phyloP scores from a whole-genome alignment of 2,888 invertebrate species.

The Pyrrhia umbra region DNA sequence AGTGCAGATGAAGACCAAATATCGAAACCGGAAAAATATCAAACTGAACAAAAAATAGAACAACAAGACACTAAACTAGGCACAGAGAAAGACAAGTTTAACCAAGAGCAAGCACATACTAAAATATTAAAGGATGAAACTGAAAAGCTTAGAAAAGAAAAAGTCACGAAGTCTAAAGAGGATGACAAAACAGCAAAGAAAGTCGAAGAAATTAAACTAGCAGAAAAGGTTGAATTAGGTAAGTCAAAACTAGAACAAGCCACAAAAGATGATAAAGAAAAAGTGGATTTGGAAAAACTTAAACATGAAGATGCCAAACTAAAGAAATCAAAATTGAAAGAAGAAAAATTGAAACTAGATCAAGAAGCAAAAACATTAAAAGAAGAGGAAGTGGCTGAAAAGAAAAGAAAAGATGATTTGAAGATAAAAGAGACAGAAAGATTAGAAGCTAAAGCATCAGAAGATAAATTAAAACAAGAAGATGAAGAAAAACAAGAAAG shows the following conservation, averaged over 20 bases:
- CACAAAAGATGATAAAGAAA: slow-evolving; percentile 5
- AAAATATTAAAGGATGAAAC: slow-evolving; percentile 38
- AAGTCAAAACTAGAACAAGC: slow-evolving; percentile 21
- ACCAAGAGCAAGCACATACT: slow-evolving; percentile 7
- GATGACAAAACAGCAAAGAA: slow-evolving; percentile 24
- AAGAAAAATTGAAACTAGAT: slow-evolving; percentile 30
- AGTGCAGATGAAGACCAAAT: slow-evolving; percentile 4
- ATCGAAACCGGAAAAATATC: background rate
- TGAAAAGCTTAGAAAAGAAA: slow-evolving; percentile 22
- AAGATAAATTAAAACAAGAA: slow-evolving; percentile 47
- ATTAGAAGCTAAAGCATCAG: slow-evolving; percentile 27
- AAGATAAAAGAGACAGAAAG: slow-evolving; percentile 22
- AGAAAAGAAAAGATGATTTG: slow-evolving; percentile 29
- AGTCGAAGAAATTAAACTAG: slow-evolving; percentile 13
- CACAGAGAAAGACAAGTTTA: slow-evolving; percentile 54
- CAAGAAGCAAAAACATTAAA: slow-evolving; percentile 3
- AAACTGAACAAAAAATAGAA: slow-evolving; percentile 12
- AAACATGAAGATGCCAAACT: slow-evolving; percentile 3
- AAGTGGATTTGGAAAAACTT: slow-evolving; percentile 6
- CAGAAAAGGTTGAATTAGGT: slow-evolving; percentile 7
- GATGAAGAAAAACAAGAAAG: slow-evolving; percentile 12
- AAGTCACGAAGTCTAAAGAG: slow-evolving; percentile 34
- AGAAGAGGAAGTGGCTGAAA: slow-evolving; percentile 27
- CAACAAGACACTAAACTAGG: slow-evolving; percentile 36
- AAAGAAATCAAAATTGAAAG: slow-evolving; percentile 13